Evolutionary conservation across 1,140 invertebrate genomes (phyloP).

Genomic region (Drosophila nigrodunni): DNA sequence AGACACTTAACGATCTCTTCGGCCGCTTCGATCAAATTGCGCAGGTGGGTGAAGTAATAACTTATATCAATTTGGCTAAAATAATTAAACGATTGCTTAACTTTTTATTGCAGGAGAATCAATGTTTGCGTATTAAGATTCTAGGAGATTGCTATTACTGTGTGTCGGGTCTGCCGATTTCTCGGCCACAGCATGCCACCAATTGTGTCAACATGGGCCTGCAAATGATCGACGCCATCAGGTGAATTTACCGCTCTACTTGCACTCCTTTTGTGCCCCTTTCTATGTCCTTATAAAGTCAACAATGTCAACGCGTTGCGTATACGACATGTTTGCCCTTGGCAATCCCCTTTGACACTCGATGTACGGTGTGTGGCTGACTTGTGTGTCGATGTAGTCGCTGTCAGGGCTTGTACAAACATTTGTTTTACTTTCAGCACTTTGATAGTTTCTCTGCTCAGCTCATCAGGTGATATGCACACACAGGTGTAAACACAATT

Average conservation of each 20-base stretch:
- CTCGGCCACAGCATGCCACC: slow-evolving; percentile 95
- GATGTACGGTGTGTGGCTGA: slow-evolving; percentile 53
- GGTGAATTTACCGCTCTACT: slow-evolving; percentile 86
- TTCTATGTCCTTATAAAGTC: slow-evolving; percentile 23
- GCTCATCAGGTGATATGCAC: slow-evolving; percentile 14
- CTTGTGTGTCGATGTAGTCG: slow-evolving; percentile 21
- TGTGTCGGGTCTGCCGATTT: slow-evolving; percentile 96
- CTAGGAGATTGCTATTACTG: slow-evolving; percentile 98
- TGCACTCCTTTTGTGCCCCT: not conserved
- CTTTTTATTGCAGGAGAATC: slow-evolving; percentile 91
- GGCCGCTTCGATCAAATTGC: slow-evolving; percentile 98
- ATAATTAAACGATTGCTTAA: too few relatives aligned
- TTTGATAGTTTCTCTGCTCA: slow-evolving; percentile 45
- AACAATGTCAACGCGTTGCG: slow-evolving; percentile 57
- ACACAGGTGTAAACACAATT: slow-evolving; percentile 22
- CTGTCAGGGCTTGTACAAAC: slow-evolving; percentile 38
- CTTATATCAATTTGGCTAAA: not conserved
- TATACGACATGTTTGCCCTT: slow-evolving; percentile 69
- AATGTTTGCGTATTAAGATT: slow-evolving; percentile 97
- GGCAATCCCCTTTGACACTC: slow-evolving; percentile 55
- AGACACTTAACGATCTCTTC: slow-evolving; percentile 97
- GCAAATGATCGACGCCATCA: slow-evolving; percentile 98
- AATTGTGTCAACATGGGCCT: slow-evolving; percentile 98
- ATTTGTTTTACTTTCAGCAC: slow-evolving; percentile 52
- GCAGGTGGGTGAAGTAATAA: slow-evolving; percentile 87